These are phyloP conservation scores for Sinocyclocheilus grahami DNA, from an alignment of 2,113 vertebrate species.

Conservation along the genomic window DNA sequence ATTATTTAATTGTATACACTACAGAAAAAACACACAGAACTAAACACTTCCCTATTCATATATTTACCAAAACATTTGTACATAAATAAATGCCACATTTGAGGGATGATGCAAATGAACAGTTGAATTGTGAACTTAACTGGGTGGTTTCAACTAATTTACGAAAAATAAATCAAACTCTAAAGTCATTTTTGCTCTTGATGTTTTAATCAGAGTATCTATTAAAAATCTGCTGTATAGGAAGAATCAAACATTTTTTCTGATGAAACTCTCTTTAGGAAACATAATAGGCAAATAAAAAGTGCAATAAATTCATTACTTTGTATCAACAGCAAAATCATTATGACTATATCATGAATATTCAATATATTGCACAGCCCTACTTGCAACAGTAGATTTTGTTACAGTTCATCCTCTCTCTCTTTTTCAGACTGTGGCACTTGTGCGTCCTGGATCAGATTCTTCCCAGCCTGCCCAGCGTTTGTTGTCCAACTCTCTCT, in stretches of 20 bases:
- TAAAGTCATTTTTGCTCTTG: no score
- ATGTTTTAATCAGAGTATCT: no score
- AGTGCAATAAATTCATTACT: not conserved
- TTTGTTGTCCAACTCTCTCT: conserved; percentile 74
- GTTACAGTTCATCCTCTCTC: not conserved
- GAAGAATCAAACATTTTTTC: not conserved
- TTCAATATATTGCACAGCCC: not conserved
- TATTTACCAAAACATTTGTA: no score
- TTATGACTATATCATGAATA: not conserved
- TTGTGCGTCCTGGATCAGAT: conserved; percentile 82
- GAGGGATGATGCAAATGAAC: no score
- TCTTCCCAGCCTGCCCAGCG: conserved; percentile 81
- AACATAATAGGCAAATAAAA: not conserved
- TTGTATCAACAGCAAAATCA: not conserved
- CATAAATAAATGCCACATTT: no score
- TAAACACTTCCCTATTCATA: no score
- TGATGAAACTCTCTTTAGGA: not conserved
- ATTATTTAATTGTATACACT: no score
- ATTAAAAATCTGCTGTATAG: no score
- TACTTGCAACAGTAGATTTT: conserved; percentile 26
- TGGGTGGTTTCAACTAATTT: no score
- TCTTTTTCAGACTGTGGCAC: conserved; percentile 77
- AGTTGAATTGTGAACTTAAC: no score
- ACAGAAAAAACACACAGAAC: no score
- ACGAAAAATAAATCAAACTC: no score